phyloP scores from a whole-genome alignment of 2,888 invertebrate species.

The Pilophorus perplexus region DNA sequence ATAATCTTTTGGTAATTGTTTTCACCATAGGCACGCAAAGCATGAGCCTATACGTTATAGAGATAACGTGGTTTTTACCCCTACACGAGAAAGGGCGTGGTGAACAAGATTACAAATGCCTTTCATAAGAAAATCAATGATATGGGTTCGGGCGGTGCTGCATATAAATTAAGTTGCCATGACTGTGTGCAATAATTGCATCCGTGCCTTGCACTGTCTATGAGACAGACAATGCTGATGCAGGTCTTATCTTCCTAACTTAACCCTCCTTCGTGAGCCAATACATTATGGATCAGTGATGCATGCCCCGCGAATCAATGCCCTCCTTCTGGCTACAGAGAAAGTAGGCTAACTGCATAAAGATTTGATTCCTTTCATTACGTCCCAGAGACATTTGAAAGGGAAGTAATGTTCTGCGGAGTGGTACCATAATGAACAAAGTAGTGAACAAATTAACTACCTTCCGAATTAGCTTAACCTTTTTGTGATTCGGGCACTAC shows the following conservation, averaged over 20 bases:
- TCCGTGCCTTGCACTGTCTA: slow-evolving; percentile 41
- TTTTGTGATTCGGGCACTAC: too few relatives aligned
- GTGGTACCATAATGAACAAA: too few relatives aligned
- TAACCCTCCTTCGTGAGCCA: slow-evolving; percentile 24
- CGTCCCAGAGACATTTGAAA: too few relatives aligned
- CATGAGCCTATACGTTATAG: too few relatives aligned
- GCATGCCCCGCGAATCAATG: slow-evolving; percentile 1
- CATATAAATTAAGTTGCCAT: slow-evolving; percentile 42
- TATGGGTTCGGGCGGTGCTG: slow-evolving; percentile 33
- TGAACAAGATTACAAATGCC: neutral
- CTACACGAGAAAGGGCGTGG: slow-evolving; percentile 1
- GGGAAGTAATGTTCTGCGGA: too few relatives aligned
- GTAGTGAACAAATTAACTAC: too few relatives aligned
- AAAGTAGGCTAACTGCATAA: too few relatives aligned
- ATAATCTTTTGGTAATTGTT: too few relatives aligned
- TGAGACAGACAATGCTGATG: slow-evolving; percentile 25
- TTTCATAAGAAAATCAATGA: slow-evolving; percentile 22
- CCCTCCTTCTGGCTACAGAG: slow-evolving; percentile 3
- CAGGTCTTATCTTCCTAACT: slow-evolving; percentile 29
- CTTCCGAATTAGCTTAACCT: too few relatives aligned
- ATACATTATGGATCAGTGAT: slow-evolving; percentile 27
- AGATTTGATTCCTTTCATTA: too few relatives aligned
- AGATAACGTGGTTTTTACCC: slow-evolving; percentile 22
- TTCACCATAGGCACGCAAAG: too few relatives aligned
- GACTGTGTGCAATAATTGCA: slow-evolving; percentile 41